Percentiles rank a stretch among this genome's conserved stretches.
phyloP scores from a whole-genome alignment of 2,888 invertebrate genomes.

The Argyresthia goedartella region DNA sequence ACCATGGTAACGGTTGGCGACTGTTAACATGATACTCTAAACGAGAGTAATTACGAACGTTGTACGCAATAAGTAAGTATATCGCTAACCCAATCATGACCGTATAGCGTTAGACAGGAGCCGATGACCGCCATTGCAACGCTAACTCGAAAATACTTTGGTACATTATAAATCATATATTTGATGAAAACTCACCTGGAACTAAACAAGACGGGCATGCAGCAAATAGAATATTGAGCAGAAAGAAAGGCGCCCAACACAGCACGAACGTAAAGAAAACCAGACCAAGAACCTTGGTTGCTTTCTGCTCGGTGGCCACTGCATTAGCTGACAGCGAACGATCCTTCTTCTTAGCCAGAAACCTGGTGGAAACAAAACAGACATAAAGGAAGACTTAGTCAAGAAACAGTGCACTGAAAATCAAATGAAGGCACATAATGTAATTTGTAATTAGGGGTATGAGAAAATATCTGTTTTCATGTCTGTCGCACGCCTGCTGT shows the following conservation, averaged over 20 bases:
- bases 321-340: constrained; percentile 82
- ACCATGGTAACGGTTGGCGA: too few relatives aligned
- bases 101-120: too few relatives aligned
- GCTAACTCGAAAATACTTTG: too few relatives aligned
- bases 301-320: constrained; percentile 94
- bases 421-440: too few relatives aligned
- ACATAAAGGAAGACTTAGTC: not conserved
- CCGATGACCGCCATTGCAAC: not conserved
- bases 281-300: constrained; percentile 91
- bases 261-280: constrained; percentile 94
- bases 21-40: too few relatives aligned
- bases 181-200: constrained; percentile 58
- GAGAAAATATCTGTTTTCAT: too few relatives aligned
- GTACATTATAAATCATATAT: not conserved
- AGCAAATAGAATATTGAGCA: constrained; percentile 88
- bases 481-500: too few relatives aligned
- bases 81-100: too few relatives aligned
- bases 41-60: too few relatives aligned
- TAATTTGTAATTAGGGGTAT: too few relatives aligned
- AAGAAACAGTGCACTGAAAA: too few relatives aligned
- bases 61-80: too few relatives aligned
- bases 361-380: constrained; percentile 49
- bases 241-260: constrained; percentile 95
- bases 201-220: constrained; percentile 85
- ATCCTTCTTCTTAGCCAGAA: constrained; percentile 78